These are phyloP conservation scores for Eupsittula cactorum DNA, from an alignment of 2,113 vertebrate genomes.

Conservation along the genomic window DNA sequence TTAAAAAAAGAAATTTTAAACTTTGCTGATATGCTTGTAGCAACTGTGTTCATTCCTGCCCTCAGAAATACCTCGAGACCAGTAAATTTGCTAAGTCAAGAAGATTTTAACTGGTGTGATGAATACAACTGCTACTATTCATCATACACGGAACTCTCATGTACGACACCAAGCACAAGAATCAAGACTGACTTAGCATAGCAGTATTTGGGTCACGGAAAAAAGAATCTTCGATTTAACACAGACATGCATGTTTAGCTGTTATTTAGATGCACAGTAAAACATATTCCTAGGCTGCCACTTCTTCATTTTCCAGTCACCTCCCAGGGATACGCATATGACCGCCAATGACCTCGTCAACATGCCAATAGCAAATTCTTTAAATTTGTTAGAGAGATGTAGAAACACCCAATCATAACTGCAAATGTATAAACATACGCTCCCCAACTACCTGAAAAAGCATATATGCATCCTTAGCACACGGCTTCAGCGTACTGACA, in stretches of 20 bases:
- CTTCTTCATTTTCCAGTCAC: background rate
- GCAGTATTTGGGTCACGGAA: background rate
- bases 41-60: background rate
- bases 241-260: background rate
- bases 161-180: background rate
- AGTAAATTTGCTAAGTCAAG: background rate
- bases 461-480: slow-evolving; percentile 99
- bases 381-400: background rate
- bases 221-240: background rate
- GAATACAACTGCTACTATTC: background rate
- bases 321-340: background rate
- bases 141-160: background rate
- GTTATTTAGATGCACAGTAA: background rate
- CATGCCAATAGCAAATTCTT: background rate
- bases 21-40: background rate
- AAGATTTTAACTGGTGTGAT: background rate
- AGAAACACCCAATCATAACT: background rate
- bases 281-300: background rate
- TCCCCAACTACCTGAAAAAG: slow-evolving; percentile 90
- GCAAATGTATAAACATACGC: background rate
- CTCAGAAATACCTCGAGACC: background rate
- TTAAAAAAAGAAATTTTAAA: background rate
- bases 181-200: background rate
- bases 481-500: slow-evolving; percentile 92
- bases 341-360: background rate